These are phyloP conservation scores for Agrotis puta DNA, from an alignment of 2,888 invertebrate genomes.

Conservation along the genomic window DNA sequence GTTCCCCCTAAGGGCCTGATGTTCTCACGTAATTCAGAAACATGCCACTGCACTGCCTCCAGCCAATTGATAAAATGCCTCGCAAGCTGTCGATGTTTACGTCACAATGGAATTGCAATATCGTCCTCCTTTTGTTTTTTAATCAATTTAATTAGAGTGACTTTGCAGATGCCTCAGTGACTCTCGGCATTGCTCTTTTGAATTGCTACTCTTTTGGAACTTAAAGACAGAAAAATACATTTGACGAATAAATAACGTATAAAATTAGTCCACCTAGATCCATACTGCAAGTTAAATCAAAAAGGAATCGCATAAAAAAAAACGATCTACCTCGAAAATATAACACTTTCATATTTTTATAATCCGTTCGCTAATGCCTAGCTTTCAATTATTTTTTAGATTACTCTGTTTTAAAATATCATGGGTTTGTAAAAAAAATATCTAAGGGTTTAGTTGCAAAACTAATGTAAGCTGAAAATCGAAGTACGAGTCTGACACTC, in stretches of 20 bases:
- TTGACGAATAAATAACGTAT: neutral
- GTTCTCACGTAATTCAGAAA: constrained; percentile 31
- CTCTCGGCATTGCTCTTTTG: neutral
- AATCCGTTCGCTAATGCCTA: neutral
- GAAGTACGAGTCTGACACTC: no score
- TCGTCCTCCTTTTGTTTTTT: constrained; percentile 33
- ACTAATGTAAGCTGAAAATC: no score
- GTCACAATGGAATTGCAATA: constrained; percentile 39
- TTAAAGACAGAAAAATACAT: neutral
- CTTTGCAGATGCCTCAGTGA: constrained; percentile 19
- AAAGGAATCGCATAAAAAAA: neutral
- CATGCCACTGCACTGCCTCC: constrained; percentile 9
- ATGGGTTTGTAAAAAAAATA: no score
- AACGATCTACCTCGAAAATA: neutral
- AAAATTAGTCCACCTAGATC: neutral
- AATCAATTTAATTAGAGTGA: constrained; percentile 43
- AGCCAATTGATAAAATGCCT: constrained; percentile 29
- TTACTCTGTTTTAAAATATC: no score
- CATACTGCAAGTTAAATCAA: neutral
- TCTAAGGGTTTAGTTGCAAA: no score
- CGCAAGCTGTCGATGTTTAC: constrained; percentile 16
- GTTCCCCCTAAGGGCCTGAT: constrained; percentile 4
- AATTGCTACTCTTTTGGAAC: neutral
- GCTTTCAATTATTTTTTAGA: no score
- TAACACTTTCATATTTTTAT: neutral